These are phyloP conservation scores for Oppia nitens DNA, from an alignment of 1,140 invertebrate genomes.

Conservation along the genomic window DNA sequence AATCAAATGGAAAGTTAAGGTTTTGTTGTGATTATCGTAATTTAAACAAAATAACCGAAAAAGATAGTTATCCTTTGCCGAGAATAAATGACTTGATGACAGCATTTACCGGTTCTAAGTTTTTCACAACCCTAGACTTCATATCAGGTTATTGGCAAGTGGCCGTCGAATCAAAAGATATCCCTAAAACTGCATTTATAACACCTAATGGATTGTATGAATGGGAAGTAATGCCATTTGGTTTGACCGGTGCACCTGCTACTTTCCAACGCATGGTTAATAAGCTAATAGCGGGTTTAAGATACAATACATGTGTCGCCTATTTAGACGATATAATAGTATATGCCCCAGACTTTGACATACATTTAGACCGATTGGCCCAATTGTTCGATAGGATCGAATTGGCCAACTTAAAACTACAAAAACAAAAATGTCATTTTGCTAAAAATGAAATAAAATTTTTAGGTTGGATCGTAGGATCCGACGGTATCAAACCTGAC, in stretches of 20 bases:
- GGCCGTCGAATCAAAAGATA: constrained; percentile 13
- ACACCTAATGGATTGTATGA: constrained; percentile 16
- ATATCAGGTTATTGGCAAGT: constrained; percentile 25
- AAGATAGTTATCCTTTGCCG: constrained; percentile 25
- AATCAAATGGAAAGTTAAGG: constrained; percentile 9
- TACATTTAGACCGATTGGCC: constrained; percentile 10
- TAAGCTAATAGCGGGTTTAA: constrained; percentile 9
- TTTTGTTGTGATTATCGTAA: constrained; percentile 13
- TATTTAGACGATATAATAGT: constrained; percentile 17
- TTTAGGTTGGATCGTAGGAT: constrained; percentile 11
- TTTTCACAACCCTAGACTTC: constrained; percentile 33
- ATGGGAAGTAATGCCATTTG: constrained; percentile 18
- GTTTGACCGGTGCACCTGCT: constrained; percentile 11
- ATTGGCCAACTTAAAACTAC: constrained; percentile 10
- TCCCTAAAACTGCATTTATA: constrained; percentile 22
- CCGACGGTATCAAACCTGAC: neutral
- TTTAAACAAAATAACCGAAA: constrained; percentile 15
- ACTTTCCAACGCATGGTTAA: constrained; percentile 8
- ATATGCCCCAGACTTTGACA: constrained; percentile 4
- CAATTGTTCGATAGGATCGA: neutral
- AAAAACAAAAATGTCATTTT: constrained; percentile 20
- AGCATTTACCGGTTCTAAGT: constrained; percentile 24
- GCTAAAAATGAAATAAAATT: constrained; percentile 9
- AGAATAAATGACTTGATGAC: constrained; percentile 31
- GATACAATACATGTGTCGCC: neutral